These are phyloP conservation scores for Dione juno DNA, from an alignment of 2,888 invertebrate species.

Conservation along the genomic window DNA sequence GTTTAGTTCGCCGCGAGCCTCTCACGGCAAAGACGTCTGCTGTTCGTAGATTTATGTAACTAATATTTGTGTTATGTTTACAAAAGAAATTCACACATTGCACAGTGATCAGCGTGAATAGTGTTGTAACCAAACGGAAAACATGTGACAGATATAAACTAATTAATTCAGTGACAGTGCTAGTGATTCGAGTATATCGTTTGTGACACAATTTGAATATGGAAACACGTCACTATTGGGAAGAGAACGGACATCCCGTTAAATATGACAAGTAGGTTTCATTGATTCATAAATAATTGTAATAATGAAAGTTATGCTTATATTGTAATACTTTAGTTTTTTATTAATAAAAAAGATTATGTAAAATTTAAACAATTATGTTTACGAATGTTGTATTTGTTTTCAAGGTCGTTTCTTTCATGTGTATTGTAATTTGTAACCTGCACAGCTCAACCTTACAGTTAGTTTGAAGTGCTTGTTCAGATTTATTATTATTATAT, in stretches of 20 bases:
- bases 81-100: slow-evolving; percentile 44
- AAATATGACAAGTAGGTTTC: slow-evolving; percentile 76
- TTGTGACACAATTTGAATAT: slow-evolving; percentile 67
- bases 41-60: slow-evolving; percentile 49
- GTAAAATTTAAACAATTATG: background rate
- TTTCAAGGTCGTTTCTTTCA: slow-evolving; percentile 28
- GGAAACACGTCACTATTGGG: slow-evolving; percentile 78
- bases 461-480: background rate
- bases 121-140: slow-evolving; percentile 52
- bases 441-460: background rate
- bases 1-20: slow-evolving; percentile 60
- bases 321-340: background rate
- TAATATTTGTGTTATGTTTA: slow-evolving; percentile 50
- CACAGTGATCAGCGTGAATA: slow-evolving; percentile 39
- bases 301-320: background rate
- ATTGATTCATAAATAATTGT: background rate
- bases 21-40: slow-evolving; percentile 54
- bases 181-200: slow-evolving; percentile 56
- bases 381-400: slow-evolving; percentile 15
- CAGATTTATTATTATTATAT: background rate
- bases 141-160: slow-evolving; percentile 55
- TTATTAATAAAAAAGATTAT: background rate
- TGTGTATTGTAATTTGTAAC: background rate
- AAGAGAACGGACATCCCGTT: slow-evolving; percentile 72
- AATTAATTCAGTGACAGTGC: slow-evolving; percentile 53